A percentile compares a stretch with the other conserved stretches of the same genome.
Conservation (phyloP, 2,113 vertebrate genomes). For the Heterochromis multidens region DNA sequence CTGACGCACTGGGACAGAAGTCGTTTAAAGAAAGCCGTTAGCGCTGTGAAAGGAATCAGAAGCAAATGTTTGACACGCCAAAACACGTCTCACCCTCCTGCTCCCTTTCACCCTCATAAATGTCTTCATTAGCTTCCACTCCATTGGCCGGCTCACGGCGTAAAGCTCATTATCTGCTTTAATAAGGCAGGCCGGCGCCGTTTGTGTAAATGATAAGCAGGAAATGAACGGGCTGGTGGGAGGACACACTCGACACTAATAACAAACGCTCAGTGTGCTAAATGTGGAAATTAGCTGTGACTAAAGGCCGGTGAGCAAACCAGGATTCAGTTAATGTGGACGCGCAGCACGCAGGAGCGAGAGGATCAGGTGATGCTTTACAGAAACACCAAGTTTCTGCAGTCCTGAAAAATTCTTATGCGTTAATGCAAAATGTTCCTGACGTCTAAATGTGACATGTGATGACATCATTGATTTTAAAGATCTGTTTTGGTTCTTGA, state of each 20-base stretch:
- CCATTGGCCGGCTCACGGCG: neutral
- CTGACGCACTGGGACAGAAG: neutral
- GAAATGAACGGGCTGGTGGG: neutral
- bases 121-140: slow-evolving; percentile 11
- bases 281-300: neutral
- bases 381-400: neutral
- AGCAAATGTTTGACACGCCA: neutral
- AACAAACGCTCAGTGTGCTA: neutral
- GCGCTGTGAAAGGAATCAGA: too few species aligned
- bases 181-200: slow-evolving; percentile 10
- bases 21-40: neutral
- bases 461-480: too few species aligned
- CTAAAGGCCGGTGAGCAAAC: neutral
- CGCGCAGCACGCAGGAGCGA: neutral
- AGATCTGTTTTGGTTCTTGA: too few species aligned
- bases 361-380: neutral
- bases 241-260: neutral
- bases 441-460: neutral
- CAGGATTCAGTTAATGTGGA: neutral
- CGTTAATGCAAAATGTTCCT: neutral
- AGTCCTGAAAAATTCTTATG: too few species aligned
- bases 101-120: neutral
- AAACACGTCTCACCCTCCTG: neutral
- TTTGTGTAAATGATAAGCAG: slow-evolving; percentile 23
- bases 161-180: slow-evolving; percentile 25